Percentiles rank a stretch among this genome's conserved stretches.
phyloP scores from a whole-genome alignment of 2,797 vertebrate genomes.

The Hoplostethus mediterraneus region DNA sequence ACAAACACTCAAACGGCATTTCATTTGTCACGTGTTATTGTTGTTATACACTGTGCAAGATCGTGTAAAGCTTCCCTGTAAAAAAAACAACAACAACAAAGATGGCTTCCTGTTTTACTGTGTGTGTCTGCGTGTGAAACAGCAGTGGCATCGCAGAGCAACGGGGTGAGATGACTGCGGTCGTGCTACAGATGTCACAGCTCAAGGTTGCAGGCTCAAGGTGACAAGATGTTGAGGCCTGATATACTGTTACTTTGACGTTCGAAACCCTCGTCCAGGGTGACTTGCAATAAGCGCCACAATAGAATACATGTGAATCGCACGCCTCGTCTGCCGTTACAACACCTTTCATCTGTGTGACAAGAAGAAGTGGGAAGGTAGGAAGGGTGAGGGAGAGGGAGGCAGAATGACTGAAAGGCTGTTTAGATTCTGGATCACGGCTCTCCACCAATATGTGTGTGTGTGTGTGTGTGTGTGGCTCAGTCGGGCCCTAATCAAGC shows the following conservation, averaged over 20 bases:
- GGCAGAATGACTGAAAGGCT: conserved; percentile 57
- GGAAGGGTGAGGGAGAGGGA: conserved; percentile 44
- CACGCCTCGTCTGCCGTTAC: conserved; percentile 39
- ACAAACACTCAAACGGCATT: neutral
- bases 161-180: conserved; percentile 34
- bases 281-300: neutral
- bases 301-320: conserved; percentile 5
- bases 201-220: conserved; percentile 30
- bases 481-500: conserved; percentile 66
- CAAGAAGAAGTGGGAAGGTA: conserved; percentile 59
- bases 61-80: too few species aligned
- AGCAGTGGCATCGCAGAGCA: conserved; percentile 40
- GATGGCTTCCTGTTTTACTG: conserved; percentile 38
- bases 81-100: conserved; percentile 25
- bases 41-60: neutral
- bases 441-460: conserved; percentile 39
- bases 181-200: conserved; percentile 40
- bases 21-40: conserved; percentile 12
- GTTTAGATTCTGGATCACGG: conserved; percentile 34
- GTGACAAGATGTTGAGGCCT: neutral
- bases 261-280: neutral
- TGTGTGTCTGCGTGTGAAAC: conserved; percentile 28
- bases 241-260: too few species aligned
- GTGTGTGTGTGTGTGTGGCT: conserved; percentile 38
- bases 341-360: conserved; percentile 44